A percentile compares a stretch with the other conserved stretches of the same genome.
Conservation (phyloP, 2,113 vertebrate species). For the Cryptotis parvus region DNA sequence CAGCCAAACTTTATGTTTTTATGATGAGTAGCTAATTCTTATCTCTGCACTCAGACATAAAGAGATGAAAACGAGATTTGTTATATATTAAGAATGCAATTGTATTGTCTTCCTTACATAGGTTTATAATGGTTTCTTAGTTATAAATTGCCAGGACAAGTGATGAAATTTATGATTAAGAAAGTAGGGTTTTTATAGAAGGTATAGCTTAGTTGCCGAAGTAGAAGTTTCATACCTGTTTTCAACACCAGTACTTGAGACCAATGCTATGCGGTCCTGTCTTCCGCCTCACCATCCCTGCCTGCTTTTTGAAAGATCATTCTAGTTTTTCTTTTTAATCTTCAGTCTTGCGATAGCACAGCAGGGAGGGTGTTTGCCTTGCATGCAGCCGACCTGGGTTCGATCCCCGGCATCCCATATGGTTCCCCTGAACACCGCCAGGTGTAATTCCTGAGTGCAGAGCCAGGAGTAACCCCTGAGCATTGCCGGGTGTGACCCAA, state of each 20-base stretch:
- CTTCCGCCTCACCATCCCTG: background rate
- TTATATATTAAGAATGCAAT: background rate
- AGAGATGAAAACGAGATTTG: background rate
- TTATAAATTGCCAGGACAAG: background rate
- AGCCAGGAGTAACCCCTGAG: too few relatives aligned
- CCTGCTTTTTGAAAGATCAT: background rate
- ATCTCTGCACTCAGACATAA: background rate
- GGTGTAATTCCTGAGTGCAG: too few relatives aligned
- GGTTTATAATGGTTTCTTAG: background rate
- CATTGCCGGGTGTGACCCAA: too few relatives aligned
- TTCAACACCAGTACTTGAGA: background rate
- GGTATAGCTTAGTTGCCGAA: background rate
- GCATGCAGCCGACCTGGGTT: too few relatives aligned
- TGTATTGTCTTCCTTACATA: background rate
- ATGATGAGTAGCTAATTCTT: background rate
- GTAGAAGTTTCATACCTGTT: background rate
- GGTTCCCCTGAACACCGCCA: too few relatives aligned
- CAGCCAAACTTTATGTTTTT: background rate
- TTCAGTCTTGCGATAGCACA: background rate
- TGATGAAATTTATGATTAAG: background rate
- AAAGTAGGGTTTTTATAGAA: background rate
- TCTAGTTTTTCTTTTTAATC: background rate
- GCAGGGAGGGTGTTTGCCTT: too few relatives aligned
- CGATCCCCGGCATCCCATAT: too few relatives aligned
- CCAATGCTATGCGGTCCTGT: background rate